Evolutionary conservation across 2,113 vertebrate genomes (phyloP).

Genomic region (Ctenomys sociabilis): DNA sequence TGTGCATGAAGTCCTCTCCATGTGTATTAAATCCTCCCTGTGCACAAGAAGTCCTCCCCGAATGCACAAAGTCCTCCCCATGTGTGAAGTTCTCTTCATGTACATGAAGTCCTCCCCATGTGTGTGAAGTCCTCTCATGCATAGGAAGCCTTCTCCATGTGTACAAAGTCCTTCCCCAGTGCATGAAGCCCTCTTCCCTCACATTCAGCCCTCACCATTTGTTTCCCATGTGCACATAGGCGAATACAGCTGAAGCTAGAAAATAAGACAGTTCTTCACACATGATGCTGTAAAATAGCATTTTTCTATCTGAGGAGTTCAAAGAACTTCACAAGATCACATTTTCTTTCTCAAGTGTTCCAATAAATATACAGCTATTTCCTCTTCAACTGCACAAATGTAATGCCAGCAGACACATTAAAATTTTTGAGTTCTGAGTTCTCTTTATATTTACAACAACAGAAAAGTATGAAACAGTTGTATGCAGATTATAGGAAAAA

Average conservation of each 20-base stretch:
- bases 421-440: slow-evolving; percentile 12
- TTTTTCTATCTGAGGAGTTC: slow-evolving; percentile 51
- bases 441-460: slow-evolving; percentile 24
- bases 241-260: neutral
- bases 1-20: neutral
- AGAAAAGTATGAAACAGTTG: slow-evolving; percentile 45
- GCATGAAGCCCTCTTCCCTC: neutral
- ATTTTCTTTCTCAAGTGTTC: slow-evolving; percentile 58
- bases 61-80: no score
- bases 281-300: neutral
- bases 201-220: neutral
- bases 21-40: neutral
- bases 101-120: no score
- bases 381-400: slow-evolving; percentile 54
- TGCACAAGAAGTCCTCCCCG: neutral
- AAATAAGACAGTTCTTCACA: slow-evolving; percentile 6
- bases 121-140: no score
- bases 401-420: slow-evolving; percentile 28
- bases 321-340: slow-evolving; percentile 48
- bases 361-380: slow-evolving; percentile 56
- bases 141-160: neutral
- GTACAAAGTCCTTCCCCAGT: neutral
- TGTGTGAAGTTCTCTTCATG: neutral
- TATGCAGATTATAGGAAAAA: slow-evolving; percentile 1
- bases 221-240: neutral